These are phyloP conservation scores for Hybognathus amarus DNA, from an alignment of 2,797 vertebrate genomes.

Conservation along the genomic window DNA sequence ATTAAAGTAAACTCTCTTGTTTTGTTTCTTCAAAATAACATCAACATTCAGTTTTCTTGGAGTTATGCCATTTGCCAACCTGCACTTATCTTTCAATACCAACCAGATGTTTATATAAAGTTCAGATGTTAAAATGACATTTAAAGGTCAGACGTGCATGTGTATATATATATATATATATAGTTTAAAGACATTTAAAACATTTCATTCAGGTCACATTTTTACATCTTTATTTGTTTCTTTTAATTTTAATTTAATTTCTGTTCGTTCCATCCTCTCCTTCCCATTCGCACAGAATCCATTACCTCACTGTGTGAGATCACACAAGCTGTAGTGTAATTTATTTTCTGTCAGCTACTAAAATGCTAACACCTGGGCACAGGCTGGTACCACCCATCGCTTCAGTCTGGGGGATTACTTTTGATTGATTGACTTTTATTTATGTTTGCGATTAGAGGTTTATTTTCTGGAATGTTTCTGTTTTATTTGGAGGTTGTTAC, in stretches of 20 bases:
- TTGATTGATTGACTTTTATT: constrained; percentile 15
- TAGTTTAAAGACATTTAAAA: background rate
- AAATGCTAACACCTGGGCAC: constrained; percentile 62
- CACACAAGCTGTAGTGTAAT: constrained; percentile 53
- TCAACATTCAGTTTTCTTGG: background rate
- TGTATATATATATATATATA: no score
- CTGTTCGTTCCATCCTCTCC: constrained; percentile 42
- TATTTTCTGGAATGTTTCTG: constrained; percentile 21
- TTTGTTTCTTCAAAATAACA: no score
- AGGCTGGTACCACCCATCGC: constrained; percentile 48
- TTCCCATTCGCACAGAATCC: constrained; percentile 35
- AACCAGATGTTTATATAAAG: no score
- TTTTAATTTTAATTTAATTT: constrained; percentile 31
- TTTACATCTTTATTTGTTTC: constrained; percentile 46
- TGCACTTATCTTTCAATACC: background rate
- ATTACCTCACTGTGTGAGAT: constrained; percentile 68
- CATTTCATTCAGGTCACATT: background rate
- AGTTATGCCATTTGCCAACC: background rate
- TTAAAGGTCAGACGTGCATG: no score
- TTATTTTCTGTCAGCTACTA: constrained; percentile 54
- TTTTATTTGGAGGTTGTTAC: constrained; percentile 21
- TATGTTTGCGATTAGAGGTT: constrained; percentile 11
- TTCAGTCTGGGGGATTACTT: constrained; percentile 17
- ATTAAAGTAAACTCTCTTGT: background rate
- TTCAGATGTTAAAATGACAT: no score